phyloP scores from a whole-genome alignment of 2,113 vertebrate genomes.

The Toxotes jaculatrix region DNA sequence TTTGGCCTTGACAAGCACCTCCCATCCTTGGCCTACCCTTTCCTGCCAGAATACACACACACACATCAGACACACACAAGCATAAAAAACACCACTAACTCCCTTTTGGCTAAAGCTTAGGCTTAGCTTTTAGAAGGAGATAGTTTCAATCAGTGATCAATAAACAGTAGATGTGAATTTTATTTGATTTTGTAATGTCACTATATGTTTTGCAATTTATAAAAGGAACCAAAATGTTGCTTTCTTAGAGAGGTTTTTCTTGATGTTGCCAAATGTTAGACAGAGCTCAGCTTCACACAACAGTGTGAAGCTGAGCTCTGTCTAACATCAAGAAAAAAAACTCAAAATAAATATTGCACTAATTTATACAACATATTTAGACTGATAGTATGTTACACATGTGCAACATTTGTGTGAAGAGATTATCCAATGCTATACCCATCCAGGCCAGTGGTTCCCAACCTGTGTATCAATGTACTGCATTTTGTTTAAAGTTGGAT shows the following conservation, averaged over 20 bases:
- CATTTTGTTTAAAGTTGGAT: too few relatives aligned
- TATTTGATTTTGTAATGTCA: background rate
- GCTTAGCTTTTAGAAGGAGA: background rate
- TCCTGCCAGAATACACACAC: slow-evolving; percentile 34
- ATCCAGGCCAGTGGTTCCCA: too few relatives aligned
- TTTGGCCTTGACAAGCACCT: slow-evolving; percentile 67
- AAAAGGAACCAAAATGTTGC: background rate
- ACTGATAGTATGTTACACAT: too few relatives aligned
- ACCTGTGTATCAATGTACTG: too few relatives aligned
- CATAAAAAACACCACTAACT: background rate
- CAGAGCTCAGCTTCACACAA: too few relatives aligned
- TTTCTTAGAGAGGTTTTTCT: background rate
- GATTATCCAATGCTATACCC: too few relatives aligned
- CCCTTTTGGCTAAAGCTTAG: slow-evolving; percentile 1
- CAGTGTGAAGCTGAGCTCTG: background rate
- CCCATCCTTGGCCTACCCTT: slow-evolving; percentile 55
- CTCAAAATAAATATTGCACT: too few relatives aligned
- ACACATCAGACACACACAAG: slow-evolving; percentile 15
- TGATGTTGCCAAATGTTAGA: too few relatives aligned
- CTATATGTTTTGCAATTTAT: background rate
- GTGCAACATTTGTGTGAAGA: too few relatives aligned
- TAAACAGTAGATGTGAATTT: background rate
- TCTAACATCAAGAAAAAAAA: too few relatives aligned
- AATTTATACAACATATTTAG: too few relatives aligned
- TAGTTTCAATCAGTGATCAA: background rate